These are phyloP conservation scores for Sciurus carolinensis DNA, from an alignment of 2,797 vertebrate species.

Conservation along the genomic window DNA sequence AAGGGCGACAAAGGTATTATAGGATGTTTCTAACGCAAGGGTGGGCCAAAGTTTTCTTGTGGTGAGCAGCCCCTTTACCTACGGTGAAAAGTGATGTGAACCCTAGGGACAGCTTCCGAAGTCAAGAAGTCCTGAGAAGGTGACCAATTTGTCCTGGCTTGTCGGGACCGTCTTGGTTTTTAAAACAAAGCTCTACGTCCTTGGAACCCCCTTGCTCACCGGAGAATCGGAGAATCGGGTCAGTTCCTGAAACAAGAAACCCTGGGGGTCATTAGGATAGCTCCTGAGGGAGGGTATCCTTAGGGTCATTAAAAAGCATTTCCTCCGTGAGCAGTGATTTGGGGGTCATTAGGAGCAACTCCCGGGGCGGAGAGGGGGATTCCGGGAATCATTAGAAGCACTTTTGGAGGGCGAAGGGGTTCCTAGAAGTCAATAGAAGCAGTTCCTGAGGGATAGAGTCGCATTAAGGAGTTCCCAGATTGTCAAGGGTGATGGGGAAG, in stretches of 20 bases:
- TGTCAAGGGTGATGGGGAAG: background rate
- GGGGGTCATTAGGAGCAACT: constrained; percentile 74
- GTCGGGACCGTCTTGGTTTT: background rate
- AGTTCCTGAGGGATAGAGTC: constrained; percentile 20
- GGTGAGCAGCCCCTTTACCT: background rate
- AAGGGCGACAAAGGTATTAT: too few species aligned
- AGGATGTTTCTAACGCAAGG: background rate
- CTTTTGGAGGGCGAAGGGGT: background rate
- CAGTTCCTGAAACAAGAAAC: background rate
- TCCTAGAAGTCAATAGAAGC: constrained; percentile 61
- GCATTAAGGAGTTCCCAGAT: background rate
- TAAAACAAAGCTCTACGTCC: background rate
- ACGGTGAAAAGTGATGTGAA: background rate
- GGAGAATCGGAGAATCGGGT: background rate
- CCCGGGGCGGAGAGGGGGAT: constrained; percentile 28
- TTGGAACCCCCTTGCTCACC: background rate
- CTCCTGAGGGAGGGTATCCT: constrained; percentile 33
- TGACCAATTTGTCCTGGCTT: background rate
- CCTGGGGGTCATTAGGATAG: constrained; percentile 60
- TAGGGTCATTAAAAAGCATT: constrained; percentile 53
- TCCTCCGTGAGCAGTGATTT: constrained; percentile 33
- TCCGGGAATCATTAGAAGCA: constrained; percentile 60
- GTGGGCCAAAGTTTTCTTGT: constrained; percentile 13
- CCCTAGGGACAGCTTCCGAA: background rate
- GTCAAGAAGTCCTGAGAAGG: background rate